phyloP scores from a whole-genome alignment of 2,797 vertebrate genomes.

The Champsocephalus gunnari region DNA sequence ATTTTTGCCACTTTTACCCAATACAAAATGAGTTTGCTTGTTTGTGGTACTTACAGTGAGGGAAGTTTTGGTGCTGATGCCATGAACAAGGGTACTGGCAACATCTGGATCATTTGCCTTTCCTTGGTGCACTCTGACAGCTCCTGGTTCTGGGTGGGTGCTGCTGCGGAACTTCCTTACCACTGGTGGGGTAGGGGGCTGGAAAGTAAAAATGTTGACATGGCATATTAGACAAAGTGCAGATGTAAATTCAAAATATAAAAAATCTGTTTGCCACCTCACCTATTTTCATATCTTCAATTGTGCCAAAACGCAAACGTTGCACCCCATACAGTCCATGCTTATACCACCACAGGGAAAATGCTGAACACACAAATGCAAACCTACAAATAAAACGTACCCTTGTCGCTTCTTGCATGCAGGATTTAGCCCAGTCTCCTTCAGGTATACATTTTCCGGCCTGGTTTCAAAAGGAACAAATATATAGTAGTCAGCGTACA shows the following conservation, averaged over 20 bases:
- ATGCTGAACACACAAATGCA: background rate
- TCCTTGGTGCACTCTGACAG: slow-evolving; percentile 83
- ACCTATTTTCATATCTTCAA: background rate
- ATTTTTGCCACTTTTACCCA: background rate
- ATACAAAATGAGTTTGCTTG: background rate
- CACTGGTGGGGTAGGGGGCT: slow-evolving; percentile 85
- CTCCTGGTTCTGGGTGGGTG: slow-evolving; percentile 82
- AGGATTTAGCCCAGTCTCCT: slow-evolving; percentile 73
- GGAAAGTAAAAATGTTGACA: background rate
- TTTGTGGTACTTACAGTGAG: slow-evolving; percentile 77
- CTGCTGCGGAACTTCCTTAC: slow-evolving; percentile 85
- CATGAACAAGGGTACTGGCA: slow-evolving; percentile 84
- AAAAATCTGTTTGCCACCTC: background rate
- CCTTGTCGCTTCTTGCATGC: slow-evolving; percentile 82
- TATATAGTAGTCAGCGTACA: background rate
- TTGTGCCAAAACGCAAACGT: background rate
- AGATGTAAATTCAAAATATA: background rate
- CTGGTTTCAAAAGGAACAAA: slow-evolving; percentile 63
- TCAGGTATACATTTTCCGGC: slow-evolving; percentile 82
- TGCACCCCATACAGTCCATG: no score
- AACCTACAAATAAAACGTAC: slow-evolving; percentile 66
- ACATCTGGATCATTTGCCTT: slow-evolving; percentile 88
- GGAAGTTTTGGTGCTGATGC: slow-evolving; percentile 72
- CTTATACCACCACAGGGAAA: background rate
- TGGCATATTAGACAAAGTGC: background rate